These are phyloP conservation scores for Pseudochirops corinnae DNA, from an alignment of 2,797 vertebrate species.

Conservation along the genomic window DNA sequence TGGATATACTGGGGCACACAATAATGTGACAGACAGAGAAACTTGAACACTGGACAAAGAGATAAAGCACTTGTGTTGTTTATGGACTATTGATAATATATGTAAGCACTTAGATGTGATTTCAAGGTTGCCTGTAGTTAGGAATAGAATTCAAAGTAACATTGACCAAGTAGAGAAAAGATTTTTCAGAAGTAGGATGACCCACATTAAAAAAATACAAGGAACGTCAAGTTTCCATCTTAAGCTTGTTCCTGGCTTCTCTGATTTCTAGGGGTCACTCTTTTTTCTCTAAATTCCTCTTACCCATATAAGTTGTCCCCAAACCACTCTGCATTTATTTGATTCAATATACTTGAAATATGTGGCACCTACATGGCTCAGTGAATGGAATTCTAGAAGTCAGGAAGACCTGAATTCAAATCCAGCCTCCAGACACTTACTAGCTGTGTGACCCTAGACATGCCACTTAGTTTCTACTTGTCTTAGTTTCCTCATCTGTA, in stretches of 20 bases:
- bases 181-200: not conserved
- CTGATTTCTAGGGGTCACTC: not conserved
- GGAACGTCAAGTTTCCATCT: not conserved
- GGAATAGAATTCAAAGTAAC: not conserved
- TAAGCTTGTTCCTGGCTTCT: not conserved
- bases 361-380: not conserved
- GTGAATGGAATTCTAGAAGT: not conserved
- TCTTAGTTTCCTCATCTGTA: not conserved
- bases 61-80: not conserved
- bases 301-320: not conserved
- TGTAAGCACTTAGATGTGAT: not conserved
- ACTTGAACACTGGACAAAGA: not conserved
- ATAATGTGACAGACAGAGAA: not conserved
- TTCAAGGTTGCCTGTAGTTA: not conserved
- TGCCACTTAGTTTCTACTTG: not conserved
- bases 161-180: not conserved
- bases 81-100: not conserved
- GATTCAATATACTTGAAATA: not conserved
- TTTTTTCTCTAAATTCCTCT: not conserved
- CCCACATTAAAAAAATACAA: not conserved
- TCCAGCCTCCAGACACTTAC: not conserved
- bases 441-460: not conserved
- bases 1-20: not conserved
- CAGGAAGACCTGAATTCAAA: not conserved
- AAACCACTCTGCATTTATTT: not conserved